Conservation (phyloP, 1,140 invertebrate genomes). For the Brachionus paranguensis region DNA sequence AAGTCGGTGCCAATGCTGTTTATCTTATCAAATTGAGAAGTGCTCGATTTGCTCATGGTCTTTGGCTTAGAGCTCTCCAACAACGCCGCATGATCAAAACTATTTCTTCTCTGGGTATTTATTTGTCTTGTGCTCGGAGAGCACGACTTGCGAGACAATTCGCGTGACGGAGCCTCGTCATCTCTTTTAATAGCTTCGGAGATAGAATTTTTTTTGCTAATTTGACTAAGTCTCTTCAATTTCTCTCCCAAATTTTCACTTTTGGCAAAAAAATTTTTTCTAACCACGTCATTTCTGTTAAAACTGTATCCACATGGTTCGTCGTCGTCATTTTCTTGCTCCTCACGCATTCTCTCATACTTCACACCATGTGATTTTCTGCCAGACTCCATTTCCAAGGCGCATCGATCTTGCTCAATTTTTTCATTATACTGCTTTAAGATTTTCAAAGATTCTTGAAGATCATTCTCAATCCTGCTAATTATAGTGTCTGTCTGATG, state of each 20-base stretch:
- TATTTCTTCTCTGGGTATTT: not conserved
- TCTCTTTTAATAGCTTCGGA: not conserved
- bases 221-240: not conserved
- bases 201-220: constrained; percentile 11
- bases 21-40: not conserved
- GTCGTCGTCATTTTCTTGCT: not conserved
- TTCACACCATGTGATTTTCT: not conserved
- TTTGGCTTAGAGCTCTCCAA: not conserved
- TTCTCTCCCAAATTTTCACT: not conserved
- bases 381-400: not conserved
- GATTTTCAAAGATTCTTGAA: constrained; percentile 20
- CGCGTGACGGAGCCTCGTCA: not conserved
- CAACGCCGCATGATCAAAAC: not conserved
- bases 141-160: not conserved
- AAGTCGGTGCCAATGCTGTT: not conserved
- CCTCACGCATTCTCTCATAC: not conserved
- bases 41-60: not conserved
- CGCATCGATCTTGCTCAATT: not conserved
- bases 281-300: not conserved
- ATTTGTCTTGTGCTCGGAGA: not conserved
- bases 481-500: not conserved
- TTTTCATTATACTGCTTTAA: constrained; percentile 4
- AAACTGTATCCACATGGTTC: not conserved
- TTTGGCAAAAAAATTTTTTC: constrained; percentile 21
- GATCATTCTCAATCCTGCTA: not conserved